Conservation (phyloP, 2,888 invertebrate species). For the Pachliopta kotzebuea region DNA sequence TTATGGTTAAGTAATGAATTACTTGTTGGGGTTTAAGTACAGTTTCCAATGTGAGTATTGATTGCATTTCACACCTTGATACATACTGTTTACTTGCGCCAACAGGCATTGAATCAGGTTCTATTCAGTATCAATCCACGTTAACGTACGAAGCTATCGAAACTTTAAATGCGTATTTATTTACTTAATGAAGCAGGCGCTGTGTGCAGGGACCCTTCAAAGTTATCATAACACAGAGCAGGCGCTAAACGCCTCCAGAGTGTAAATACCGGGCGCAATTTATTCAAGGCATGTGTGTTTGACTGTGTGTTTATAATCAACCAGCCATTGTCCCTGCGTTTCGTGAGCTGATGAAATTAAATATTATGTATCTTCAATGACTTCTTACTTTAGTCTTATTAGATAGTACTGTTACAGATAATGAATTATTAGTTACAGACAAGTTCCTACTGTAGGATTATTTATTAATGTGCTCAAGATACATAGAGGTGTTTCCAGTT, state of each 20-base stretch:
- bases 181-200: constrained; percentile 28
- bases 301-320: constrained; percentile 31
- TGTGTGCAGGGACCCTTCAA: constrained; percentile 29
- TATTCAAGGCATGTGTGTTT: constrained; percentile 37
- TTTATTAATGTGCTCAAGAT: too few relatives aligned
- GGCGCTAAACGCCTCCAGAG: constrained; percentile 42
- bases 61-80: constrained; percentile 7
- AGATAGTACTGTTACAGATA: too few relatives aligned
- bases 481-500: too few relatives aligned
- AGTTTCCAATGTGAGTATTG: too few relatives aligned
- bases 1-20: too few relatives aligned
- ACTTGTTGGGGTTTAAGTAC: too few relatives aligned
- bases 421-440: too few relatives aligned
- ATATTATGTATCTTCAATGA: not conserved
- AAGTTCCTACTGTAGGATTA: too few relatives aligned
- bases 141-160: constrained; percentile 18
- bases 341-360: not conserved
- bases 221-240: constrained; percentile 40
- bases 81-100: constrained; percentile 21
- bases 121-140: constrained; percentile 21
- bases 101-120: constrained; percentile 17
- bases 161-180: constrained; percentile 24
- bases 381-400: too few relatives aligned
- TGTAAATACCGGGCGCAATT: constrained; percentile 32
- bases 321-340: constrained; percentile 15